Evolutionary conservation across 2,888 invertebrate genomes (phyloP).

Genomic region (Opisthograptis luteolata): DNA sequence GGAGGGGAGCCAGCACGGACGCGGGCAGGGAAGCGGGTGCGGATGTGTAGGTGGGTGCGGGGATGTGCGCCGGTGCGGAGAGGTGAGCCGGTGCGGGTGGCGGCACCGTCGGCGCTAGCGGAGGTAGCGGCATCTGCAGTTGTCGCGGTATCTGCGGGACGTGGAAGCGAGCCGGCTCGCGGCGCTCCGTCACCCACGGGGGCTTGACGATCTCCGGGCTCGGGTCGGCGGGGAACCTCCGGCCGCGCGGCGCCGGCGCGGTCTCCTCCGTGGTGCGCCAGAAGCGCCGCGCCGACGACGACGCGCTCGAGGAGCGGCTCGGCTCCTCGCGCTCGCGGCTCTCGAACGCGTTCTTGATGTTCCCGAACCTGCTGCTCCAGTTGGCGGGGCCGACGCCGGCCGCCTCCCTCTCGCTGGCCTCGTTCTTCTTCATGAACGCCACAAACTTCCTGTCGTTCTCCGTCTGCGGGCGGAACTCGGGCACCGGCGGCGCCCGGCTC

Average conservation of each 20-base stretch:
- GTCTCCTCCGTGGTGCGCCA: slow-evolving; percentile 86
- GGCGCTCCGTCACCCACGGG: slow-evolving; percentile 74
- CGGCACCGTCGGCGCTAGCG: slow-evolving; percentile 26
- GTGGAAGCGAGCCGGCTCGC: slow-evolving; percentile 46
- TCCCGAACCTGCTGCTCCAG: slow-evolving; percentile 93
- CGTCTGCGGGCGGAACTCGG: slow-evolving; percentile 91
- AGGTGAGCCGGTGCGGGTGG: slow-evolving; percentile 18
- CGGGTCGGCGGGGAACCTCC: slow-evolving; percentile 56
- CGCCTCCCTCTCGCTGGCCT: slow-evolving; percentile 56
- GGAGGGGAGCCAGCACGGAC: slow-evolving; percentile 33
- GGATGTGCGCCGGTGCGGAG: slow-evolving; percentile 7
- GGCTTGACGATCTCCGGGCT: slow-evolving; percentile 66
- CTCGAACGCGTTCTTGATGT: slow-evolving; percentile 93
- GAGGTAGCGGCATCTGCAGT: slow-evolving; percentile 28
- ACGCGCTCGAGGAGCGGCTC: slow-evolving; percentile 73
- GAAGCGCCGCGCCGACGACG: slow-evolving; percentile 83
- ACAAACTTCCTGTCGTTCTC: slow-evolving; percentile 94
- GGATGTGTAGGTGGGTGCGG: slow-evolving; percentile 4
- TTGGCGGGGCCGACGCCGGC: slow-evolving; percentile 74
- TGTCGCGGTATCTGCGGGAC: slow-evolving; percentile 40
- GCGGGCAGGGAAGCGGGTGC: slow-evolving; percentile 26
- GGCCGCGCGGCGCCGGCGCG: slow-evolving; percentile 54
- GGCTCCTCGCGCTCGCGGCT: slow-evolving; percentile 70
- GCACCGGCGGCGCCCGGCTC: slow-evolving; percentile 75
- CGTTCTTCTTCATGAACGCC: slow-evolving; percentile 91